phyloP scores from a whole-genome alignment of 2,797 vertebrate genomes.

The Coendou prehensilis region DNA sequence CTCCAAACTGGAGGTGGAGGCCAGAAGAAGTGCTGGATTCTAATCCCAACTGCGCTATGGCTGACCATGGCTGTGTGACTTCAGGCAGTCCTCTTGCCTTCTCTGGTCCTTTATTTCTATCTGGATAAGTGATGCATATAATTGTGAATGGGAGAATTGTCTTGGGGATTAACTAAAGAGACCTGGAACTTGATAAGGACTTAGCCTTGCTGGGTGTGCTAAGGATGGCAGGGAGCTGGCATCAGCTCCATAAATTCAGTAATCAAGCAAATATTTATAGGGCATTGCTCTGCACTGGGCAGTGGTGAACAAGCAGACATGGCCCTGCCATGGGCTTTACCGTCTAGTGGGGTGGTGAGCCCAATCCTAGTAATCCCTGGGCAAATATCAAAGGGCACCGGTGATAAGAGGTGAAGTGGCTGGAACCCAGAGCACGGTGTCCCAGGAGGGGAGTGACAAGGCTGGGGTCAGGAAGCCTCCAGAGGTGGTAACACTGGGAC shows the following conservation, averaged over 20 bases:
- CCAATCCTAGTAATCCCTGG: accelerated
- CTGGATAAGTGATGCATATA: neutral
- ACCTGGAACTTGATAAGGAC: too few species aligned
- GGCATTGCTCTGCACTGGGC: neutral
- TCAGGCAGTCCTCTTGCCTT: neutral
- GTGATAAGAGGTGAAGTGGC: neutral
- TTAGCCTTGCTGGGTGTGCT: accelerated
- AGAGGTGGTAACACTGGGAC: too few species aligned
- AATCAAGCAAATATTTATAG: neutral
- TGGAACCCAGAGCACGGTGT: neutral
- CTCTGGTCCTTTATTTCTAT: neutral
- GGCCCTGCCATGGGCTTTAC: neutral
- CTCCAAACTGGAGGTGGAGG: neutral
- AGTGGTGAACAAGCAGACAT: neutral
- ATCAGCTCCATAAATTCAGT: neutral
- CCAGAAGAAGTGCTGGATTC: neutral
- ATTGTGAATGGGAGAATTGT: neutral
- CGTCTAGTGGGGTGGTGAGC: neutral
- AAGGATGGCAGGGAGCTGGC: too few species aligned
- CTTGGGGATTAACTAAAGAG: neutral
- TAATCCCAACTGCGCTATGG: neutral
- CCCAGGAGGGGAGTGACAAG: neutral
- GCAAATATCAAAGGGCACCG: neutral
- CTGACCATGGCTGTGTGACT: neutral
- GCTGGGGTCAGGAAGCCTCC: neutral